Base-by-base conservation (phyloP, 30 jellyfish, hydroid and myxozoan species). In the Mastigias papua region DNA sequence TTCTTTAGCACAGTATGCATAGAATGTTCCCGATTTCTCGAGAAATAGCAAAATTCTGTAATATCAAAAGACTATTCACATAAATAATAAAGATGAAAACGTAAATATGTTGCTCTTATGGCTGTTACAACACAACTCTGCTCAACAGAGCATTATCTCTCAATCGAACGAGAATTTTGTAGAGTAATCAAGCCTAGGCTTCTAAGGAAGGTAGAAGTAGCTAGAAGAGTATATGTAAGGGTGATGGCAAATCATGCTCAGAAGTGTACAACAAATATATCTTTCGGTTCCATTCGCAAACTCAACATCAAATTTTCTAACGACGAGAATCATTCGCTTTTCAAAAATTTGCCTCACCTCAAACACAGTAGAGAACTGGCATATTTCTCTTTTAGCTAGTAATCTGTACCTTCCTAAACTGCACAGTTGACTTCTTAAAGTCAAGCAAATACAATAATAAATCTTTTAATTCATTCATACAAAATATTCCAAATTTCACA, bases 401-500 rank as follows among this genome's bases (percentile, higher is more conserved):
- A 16, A 66, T 54, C 13, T 30, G 35, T 11, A 25, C 78, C 33
- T 33, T 16, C 65, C 88, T 62, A 69, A 72, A 26, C n/a, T 60
- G 21, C 37, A 25, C n/a, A 37, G 83, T 34, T 72, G 66, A 51
- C 83, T 34, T 72, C 48, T 22, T 22, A 1, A 77, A 61, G 88
- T 81, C 66, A 60, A 33, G 73, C 62, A n/a, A 61, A 79, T 79
- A 60, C 81, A 79, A 79, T 71, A 83, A 83, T 69, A 69, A 63
- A 83, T 83, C 86, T 60, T n/a, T 61, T 73, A 58, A 83, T 83
- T 83, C 62, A 83, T 71, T 54, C 80, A 69, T 83, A 83, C 76
- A 83, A 83, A 83, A 83, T 71, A 83, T 83, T 83, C 86, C 77
- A 83, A 83, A 83, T 83, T 69, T 83, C 71, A 83, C 93, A 83